These are phyloP conservation scores for Halcyon senegalensis DNA, from an alignment of 2,113 vertebrate genomes.

Conservation along the genomic window DNA sequence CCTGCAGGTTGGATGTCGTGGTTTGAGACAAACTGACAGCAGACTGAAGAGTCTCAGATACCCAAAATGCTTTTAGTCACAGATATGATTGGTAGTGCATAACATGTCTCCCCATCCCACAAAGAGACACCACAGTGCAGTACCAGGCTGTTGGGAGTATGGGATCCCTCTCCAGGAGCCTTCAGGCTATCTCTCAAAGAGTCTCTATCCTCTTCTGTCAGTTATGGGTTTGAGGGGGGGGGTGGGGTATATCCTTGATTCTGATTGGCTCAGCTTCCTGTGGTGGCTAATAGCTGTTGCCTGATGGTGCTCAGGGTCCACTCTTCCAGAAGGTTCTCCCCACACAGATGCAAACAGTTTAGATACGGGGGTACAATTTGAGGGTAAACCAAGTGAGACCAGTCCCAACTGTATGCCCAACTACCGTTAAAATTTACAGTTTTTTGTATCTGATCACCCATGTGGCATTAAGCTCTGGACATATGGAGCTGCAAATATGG, in stretches of 20 bases:
- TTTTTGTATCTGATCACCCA: background rate
- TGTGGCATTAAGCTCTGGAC: background rate
- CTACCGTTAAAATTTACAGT: background rate
- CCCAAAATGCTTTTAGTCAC: background rate
- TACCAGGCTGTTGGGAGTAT: accelerated
- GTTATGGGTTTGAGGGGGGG: background rate
- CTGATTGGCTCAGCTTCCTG: background rate
- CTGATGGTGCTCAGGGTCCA: background rate
- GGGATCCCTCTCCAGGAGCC: accelerated
- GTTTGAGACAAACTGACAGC: background rate
- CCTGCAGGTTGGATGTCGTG: accelerated
- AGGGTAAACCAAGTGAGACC: background rate
- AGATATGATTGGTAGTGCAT: background rate
- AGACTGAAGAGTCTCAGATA: background rate
- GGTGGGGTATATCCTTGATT: background rate
- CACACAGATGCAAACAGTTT: accelerated
- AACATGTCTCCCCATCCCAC: background rate
- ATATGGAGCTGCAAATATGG: background rate
- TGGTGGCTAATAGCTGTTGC: background rate
- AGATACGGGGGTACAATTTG: no score
- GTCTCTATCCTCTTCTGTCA: background rate
- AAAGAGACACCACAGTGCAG: accelerated
- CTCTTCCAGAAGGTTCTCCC: background rate
- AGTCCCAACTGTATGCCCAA: background rate
- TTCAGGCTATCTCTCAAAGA: background rate